A percentile compares a stretch with the other conserved stretches of the same genome.
These are phyloP conservation scores for Styela plicata DNA, from an alignment of 23 tunicate genomes.

Conservation along the genomic window DNA sequence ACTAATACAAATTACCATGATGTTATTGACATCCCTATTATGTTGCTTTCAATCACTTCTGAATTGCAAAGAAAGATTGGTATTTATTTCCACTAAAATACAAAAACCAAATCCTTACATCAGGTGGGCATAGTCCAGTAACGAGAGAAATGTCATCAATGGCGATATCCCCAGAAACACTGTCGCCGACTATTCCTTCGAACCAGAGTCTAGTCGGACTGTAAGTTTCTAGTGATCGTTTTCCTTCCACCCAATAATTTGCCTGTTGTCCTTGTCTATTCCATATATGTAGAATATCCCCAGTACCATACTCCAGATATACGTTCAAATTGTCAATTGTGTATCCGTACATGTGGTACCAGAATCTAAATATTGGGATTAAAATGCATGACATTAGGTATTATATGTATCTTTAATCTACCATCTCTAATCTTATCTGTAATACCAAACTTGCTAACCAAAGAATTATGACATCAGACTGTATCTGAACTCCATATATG, in stretches of 20 bases:
- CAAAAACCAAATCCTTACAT: constrained; percentile 39
- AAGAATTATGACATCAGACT: too few species aligned
- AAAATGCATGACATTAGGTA: background rate
- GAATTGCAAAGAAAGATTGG: background rate
- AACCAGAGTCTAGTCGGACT: constrained; percentile 70
- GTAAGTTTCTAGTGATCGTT: constrained; percentile 42
- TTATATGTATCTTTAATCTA: too few species aligned
- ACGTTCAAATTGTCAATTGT: constrained; percentile 59
- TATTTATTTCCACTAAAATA: background rate
- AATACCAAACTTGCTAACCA: too few species aligned
- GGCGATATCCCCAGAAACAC: constrained; percentile 79
- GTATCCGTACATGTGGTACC: constrained; percentile 89
- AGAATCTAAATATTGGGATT: constrained; percentile 45
- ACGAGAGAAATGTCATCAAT: constrained; percentile 57
- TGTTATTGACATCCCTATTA: too few species aligned
- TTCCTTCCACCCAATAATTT: constrained; percentile 62
- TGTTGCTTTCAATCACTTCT: too few species aligned
- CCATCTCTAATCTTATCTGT: too few species aligned
- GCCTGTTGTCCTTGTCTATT: constrained; percentile 61
- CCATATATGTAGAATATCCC: constrained; percentile 39
- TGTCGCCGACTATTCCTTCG: constrained; percentile 65
- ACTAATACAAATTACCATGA: too few species aligned
- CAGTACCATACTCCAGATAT: constrained; percentile 61
- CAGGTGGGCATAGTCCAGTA: constrained; percentile 44
- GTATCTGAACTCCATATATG: too few species aligned